A percentile compares a stretch with the other conserved stretches of the same genome.
These are phyloP conservation scores for Anadara kagoshimensis DNA, from an alignment of 1,140 invertebrate genomes.

Conservation along the genomic window DNA sequence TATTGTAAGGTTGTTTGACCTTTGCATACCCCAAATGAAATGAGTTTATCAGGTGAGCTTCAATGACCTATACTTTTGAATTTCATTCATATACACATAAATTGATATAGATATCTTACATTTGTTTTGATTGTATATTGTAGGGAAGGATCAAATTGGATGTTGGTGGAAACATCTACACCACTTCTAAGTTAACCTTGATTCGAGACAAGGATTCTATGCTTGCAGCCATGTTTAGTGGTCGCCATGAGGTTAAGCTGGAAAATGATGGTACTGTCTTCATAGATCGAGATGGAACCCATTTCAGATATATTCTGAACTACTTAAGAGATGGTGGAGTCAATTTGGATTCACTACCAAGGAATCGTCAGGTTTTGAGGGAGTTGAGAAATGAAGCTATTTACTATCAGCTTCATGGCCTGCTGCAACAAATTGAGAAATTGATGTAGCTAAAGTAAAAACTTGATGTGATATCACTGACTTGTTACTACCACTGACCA, in stretches of 20 bases:
- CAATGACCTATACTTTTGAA: too few species aligned
- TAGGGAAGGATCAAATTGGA: constrained; percentile 65
- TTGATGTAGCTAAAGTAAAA: too few species aligned
- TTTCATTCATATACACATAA: too few species aligned
- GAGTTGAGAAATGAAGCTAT: constrained; percentile 65
- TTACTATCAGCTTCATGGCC: constrained; percentile 57
- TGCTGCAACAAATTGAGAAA: constrained; percentile 62
- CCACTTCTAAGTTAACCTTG: constrained; percentile 64
- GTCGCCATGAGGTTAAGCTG: constrained; percentile 58
- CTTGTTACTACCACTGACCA: too few species aligned
- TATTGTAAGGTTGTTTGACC: too few species aligned
- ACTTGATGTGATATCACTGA: too few species aligned
- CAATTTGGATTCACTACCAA: constrained; percentile 55
- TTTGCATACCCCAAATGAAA: too few species aligned
- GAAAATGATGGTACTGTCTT: constrained; percentile 68
- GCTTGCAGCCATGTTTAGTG: constrained; percentile 72
- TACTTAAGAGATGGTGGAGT: constrained; percentile 64
- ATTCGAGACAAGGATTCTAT: constrained; percentile 68
- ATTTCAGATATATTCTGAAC: constrained; percentile 69
- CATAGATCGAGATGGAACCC: constrained; percentile 68
- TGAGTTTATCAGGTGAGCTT: too few species aligned
- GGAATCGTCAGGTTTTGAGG: constrained; percentile 52
- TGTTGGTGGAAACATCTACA: constrained; percentile 68
- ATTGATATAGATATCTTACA: too few species aligned
- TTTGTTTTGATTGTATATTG: constrained; percentile 7